Percentiles rank a stretch among this genome's conserved stretches.
Conservation (phyloP, 2,888 invertebrate species). For the Bugula neritina region DNA sequence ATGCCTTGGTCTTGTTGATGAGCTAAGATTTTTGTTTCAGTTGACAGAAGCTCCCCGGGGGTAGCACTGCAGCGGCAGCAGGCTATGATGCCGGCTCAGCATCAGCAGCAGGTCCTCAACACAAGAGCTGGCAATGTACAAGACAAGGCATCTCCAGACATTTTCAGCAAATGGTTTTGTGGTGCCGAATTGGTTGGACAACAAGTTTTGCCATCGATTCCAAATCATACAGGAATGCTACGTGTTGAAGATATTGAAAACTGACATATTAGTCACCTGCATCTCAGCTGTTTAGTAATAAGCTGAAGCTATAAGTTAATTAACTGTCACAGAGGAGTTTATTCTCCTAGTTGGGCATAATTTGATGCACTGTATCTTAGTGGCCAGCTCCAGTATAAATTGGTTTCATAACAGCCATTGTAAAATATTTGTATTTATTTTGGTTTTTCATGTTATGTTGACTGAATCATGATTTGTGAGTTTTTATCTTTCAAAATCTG, state of each 20-base stretch:
- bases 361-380: too few species aligned
- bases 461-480: neutral
- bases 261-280: too few species aligned
- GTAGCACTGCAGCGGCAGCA: neutral
- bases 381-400: neutral
- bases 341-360: too few species aligned
- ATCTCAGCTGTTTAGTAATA: too few species aligned
- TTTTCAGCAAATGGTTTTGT: constrained; percentile 4
- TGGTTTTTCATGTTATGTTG: neutral
- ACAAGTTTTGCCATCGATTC: neutral
- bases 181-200: neutral
- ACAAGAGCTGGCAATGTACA: neutral
- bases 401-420: neutral
- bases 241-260: constrained; percentile 6
- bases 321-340: too few species aligned
- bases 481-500: neutral
- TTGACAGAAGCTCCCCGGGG: neutral
- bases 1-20: too few species aligned
- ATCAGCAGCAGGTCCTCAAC: neutral
- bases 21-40: too few species aligned
- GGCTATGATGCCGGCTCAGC: neutral
- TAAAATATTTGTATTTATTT: neutral
- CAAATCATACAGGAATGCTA: constrained; percentile 1
- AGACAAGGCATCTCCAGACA: neutral
- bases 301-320: too few species aligned